phyloP scores from a whole-genome alignment of 1,140 invertebrate species.

The Temnothorax longispinosus region DNA sequence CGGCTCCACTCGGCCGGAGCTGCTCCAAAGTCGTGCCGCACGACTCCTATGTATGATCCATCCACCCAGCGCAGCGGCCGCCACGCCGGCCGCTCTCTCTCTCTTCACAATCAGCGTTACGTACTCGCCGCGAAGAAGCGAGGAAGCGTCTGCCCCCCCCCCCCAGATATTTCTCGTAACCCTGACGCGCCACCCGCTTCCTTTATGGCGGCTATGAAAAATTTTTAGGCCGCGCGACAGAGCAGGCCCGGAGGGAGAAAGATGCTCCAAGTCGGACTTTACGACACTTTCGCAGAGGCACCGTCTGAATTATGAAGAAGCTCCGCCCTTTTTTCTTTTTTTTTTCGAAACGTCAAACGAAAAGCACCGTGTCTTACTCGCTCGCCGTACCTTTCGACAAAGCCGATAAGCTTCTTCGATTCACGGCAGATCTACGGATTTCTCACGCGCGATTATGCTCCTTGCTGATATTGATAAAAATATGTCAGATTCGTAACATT shows the following conservation, averaged over 20 bases:
- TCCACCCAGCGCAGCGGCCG: neutral
- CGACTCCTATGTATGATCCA: slow-evolving; percentile 56
- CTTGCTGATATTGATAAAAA: slow-evolving; percentile 7
- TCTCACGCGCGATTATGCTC: slow-evolving; percentile 30
- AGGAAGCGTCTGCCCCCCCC: slow-evolving; percentile 50
- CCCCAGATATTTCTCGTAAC: slow-evolving; percentile 66
- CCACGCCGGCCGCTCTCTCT: slow-evolving; percentile 31
- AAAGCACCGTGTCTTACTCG: slow-evolving; percentile 7
- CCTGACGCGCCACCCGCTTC: slow-evolving; percentile 49
- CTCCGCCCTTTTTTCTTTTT: neutral
- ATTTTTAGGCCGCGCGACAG: slow-evolving; percentile 62
- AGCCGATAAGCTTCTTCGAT: slow-evolving; percentile 47
- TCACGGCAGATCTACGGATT: slow-evolving; percentile 21
- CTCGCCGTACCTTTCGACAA: neutral
- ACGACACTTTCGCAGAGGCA: slow-evolving; percentile 12
- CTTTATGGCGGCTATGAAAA: slow-evolving; percentile 68
- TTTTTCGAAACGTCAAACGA: neutral
- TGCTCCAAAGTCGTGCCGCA: slow-evolving; percentile 64
- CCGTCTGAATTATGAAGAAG: slow-evolving; percentile 62
- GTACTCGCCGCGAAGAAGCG: slow-evolving; percentile 49
- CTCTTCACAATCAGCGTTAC: slow-evolving; percentile 60
- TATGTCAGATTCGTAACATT: neutral
- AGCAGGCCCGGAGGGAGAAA: neutral
- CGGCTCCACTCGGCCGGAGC: slow-evolving; percentile 62
- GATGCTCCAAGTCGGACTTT: slow-evolving; percentile 43